Conservation (phyloP, 2,888 invertebrate species). For the Cheilosia vernalis region DNA sequence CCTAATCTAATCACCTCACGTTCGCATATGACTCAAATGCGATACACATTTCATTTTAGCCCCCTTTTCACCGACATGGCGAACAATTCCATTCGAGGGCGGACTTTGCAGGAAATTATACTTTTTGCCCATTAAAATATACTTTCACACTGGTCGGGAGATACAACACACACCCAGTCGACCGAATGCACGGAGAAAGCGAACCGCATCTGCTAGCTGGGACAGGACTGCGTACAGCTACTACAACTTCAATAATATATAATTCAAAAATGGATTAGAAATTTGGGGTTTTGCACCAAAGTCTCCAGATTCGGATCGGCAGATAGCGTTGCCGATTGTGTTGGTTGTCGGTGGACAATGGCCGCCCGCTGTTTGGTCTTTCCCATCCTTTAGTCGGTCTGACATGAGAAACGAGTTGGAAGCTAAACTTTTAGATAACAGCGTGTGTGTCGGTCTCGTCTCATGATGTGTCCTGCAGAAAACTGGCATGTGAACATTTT, state of each 20-base stretch:
- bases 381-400: background rate
- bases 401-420: slow-evolving; percentile 29
- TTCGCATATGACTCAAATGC: slow-evolving; percentile 70
- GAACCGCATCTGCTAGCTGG: slow-evolving; percentile 28
- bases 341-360: background rate
- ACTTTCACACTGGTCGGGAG: slow-evolving; percentile 41
- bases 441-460: background rate
- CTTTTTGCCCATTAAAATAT: slow-evolving; percentile 71
- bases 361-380: slow-evolving; percentile 10
- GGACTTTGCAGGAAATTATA: slow-evolving; percentile 64
- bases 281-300: slow-evolving; percentile 21
- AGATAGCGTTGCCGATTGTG: slow-evolving; percentile 15
- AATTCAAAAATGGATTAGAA: slow-evolving; percentile 59
- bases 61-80: slow-evolving; percentile 35
- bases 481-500: background rate
- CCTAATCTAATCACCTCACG: slow-evolving; percentile 72
- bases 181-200: background rate
- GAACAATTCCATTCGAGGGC: slow-evolving; percentile 21
- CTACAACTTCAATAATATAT: slow-evolving; percentile 46
- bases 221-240: slow-evolving; percentile 4
- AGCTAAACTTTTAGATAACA: slow-evolving; percentile 24
- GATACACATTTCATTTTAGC: slow-evolving; percentile 65
- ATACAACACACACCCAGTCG: background rate
- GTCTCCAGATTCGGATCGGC: slow-evolving; percentile 24
- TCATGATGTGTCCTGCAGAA: slow-evolving; percentile 5